Evolutionary conservation across 2,113 vertebrate genomes (phyloP).

Genomic region (Herpetotheres cachinnans): DNA sequence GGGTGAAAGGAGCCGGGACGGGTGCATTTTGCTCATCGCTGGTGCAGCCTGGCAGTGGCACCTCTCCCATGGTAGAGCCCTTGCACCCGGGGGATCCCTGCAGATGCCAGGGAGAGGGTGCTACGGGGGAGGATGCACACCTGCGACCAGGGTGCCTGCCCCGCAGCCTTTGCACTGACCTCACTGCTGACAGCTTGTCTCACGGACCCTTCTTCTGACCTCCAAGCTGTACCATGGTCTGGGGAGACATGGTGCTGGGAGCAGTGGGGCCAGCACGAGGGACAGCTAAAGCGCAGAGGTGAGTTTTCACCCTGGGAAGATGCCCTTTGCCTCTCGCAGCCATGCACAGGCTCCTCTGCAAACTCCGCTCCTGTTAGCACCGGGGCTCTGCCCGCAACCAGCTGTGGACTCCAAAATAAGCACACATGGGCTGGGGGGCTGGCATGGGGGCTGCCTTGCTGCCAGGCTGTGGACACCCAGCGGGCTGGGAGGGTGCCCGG

Average conservation of each 20-base stretch:
- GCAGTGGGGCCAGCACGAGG: neutral
- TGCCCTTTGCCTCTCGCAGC: neutral
- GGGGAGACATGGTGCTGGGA: neutral
- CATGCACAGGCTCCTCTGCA: neutral
- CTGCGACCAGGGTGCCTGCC: neutral
- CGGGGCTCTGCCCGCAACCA: neutral
- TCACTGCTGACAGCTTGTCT: neutral
- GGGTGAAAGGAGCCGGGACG: neutral
- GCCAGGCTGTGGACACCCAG: neutral
- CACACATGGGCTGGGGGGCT: neutral
- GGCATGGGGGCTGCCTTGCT: neutral
- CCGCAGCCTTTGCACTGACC: rapidly evolving
- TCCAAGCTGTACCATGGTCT: rapidly evolving
- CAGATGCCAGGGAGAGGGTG: neutral
- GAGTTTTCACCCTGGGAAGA: neutral
- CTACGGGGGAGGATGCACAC: rapidly evolving
- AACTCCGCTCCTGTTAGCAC: neutral
- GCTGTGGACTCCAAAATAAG: neutral
- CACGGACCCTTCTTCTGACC: neutral
- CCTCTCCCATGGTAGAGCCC: neutral
- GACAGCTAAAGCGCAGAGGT: neutral
- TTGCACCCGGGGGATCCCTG: neutral
- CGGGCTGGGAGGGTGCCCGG: neutral
- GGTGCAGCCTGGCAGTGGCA: neutral
- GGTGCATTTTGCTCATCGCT: rapidly evolving